phyloP scores from a whole-genome alignment of 2,113 vertebrate genomes.

The Rhipidura dahli region DNA sequence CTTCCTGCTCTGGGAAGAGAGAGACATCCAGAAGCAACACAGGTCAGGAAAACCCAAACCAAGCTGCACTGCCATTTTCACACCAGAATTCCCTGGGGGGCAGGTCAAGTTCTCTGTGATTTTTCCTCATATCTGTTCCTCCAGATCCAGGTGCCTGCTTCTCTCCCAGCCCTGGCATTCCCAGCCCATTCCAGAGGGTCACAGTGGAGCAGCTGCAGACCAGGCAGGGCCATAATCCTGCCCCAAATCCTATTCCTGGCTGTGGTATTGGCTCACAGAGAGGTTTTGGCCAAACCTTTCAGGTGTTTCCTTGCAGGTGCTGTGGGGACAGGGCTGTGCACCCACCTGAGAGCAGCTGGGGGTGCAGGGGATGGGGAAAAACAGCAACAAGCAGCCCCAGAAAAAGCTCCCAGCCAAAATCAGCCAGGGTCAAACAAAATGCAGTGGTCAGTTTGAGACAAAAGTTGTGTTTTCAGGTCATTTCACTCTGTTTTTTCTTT shows the following conservation, averaged over 20 bases:
- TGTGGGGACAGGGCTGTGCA: rapidly evolving
- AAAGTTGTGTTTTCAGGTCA: neutral
- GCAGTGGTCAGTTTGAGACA: neutral
- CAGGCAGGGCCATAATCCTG: neutral
- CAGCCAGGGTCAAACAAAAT: neutral
- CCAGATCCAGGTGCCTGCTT: too few species aligned
- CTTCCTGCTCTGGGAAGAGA: neutral
- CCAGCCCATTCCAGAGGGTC: neutral
- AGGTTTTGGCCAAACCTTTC: neutral
- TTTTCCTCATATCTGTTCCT: neutral
- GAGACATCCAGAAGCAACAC: neutral
- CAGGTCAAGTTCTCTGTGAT: neutral
- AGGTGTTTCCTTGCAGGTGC: neutral
- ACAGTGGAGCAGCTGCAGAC: neutral
- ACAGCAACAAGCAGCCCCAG: neutral
- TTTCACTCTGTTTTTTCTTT: neutral
- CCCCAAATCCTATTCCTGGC: neutral
- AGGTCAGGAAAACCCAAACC: neutral
- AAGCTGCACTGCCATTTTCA: neutral
- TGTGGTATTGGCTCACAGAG: neutral
- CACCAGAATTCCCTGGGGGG: neutral
- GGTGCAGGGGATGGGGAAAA: neutral
- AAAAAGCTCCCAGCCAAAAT: neutral
- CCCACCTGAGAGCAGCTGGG: neutral
- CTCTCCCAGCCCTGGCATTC: neutral